Evolutionary conservation across 2,888 invertebrate genomes (phyloP), one percentile per base, ranked within the genome.

Genomic region (Drosophila pseudotakahashii): DNA sequence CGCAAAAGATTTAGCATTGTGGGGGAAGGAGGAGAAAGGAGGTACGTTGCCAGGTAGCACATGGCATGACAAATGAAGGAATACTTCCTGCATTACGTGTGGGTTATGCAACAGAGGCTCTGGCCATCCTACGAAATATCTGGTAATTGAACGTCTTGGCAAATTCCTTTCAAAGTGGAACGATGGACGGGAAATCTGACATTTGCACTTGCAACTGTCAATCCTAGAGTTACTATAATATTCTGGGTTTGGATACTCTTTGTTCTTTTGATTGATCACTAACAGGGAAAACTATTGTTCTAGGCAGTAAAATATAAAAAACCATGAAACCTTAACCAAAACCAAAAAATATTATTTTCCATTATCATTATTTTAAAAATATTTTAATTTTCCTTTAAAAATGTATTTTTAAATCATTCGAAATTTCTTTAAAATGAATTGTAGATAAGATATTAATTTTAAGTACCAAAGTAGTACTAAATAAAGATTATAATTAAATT

Each of bases 61-160:
- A 69, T 61, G 64, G 68, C 68, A 82, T 78, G 81, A 74, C 78
- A 88, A 80, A 80, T 88, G 83, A 85, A 82, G 82, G 88, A 80
- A 80, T 76, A 75, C 87, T 84, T 84, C 84, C 84, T 84, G 83
- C 78, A 84, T 84, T 77, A 76, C 86, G 76, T 58, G 45, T 44
- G 50, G 51, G 39, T 73, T 75, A 75, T 75, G 59, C 54, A 75
- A 74, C 11, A 14, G 48, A 9, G 32, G 39, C n/a, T 41, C 52
- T 69, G 16, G 6, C 30, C 36, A 44, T 53, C 53, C 58, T 19
- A 52, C 42, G 30, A 39, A 63, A 63, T 57, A 30, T 60, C 45
- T 62, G 37, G 30, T 11, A 69, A 48, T 50, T 41, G 30, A 14
- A 19, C 19, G 7, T 13, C 26, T 52, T 19, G 32, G 9, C 7